These are phyloP conservation scores for Epinephelus fuscoguttatus DNA, from an alignment of 2,113 vertebrate species.

Conservation along the genomic window DNA sequence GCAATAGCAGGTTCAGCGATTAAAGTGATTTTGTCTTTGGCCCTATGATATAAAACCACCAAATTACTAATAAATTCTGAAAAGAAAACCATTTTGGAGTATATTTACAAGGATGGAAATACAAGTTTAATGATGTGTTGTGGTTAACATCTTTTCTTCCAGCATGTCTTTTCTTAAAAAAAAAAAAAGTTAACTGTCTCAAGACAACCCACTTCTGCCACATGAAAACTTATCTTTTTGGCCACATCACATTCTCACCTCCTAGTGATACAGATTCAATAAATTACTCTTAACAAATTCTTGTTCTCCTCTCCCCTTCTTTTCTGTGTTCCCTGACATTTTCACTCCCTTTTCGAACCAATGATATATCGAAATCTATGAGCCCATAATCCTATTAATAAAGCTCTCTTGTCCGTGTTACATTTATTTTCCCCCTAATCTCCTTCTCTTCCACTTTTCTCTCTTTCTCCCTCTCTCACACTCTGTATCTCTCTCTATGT, in stretches of 20 bases:
- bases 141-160: constrained; percentile 27
- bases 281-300: constrained; percentile 78
- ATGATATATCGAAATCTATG: constrained; percentile 86
- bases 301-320: constrained; percentile 55
- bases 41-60: constrained; percentile 34
- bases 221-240: constrained; percentile 46
- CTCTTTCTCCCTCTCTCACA: constrained; percentile 81
- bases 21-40: constrained; percentile 52
- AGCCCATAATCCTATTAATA: constrained; percentile 94
- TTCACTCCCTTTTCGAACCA: constrained; percentile 76
- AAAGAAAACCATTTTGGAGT: constrained; percentile 38
- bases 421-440: constrained; percentile 92
- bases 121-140: constrained; percentile 43
- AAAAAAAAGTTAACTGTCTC: constrained; percentile 13
- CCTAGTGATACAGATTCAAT: constrained; percentile 60
- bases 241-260: constrained; percentile 50
- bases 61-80: constrained; percentile 51
- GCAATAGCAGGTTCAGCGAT: constrained; percentile 64
- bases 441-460: constrained; percentile 80
- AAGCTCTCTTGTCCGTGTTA: constrained; percentile 89
- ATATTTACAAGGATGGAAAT: constrained; percentile 51
- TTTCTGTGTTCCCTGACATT: constrained; percentile 76
- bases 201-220: constrained; percentile 18
- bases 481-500: constrained; percentile 81
- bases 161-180: constrained; percentile 12